A percentile compares a stretch with the other conserved stretches of the same genome.
phyloP scores from a whole-genome alignment of 2,888 invertebrate genomes.

The Catocala sponsa region DNA sequence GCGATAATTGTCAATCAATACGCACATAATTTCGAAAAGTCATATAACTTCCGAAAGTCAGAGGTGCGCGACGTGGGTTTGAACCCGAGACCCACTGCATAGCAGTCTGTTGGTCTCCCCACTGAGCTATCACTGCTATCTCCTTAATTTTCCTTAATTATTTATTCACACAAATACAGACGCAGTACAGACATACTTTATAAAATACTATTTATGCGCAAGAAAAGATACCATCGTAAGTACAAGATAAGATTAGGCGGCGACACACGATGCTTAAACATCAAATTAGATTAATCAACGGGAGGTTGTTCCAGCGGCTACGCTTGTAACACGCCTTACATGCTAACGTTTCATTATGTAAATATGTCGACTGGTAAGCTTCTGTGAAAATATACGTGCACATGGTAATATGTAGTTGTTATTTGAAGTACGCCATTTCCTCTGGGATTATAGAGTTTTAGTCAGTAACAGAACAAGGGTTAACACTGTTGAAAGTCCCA shows the following conservation, averaged over 20 bases:
- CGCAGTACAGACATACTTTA: too few species aligned
- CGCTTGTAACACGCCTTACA: slow-evolving; percentile 17
- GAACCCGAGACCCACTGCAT: too few species aligned
- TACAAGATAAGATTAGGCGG: slow-evolving; percentile 32
- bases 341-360: slow-evolving; percentile 11
- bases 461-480: background rate
- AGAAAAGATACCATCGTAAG: slow-evolving; percentile 23
- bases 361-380: slow-evolving; percentile 11
- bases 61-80: too few species aligned
- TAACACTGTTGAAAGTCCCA: background rate
- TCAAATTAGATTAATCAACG: slow-evolving; percentile 33
- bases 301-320: slow-evolving; percentile 17
- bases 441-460: slow-evolving; percentile 5
- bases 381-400: slow-evolving; percentile 8
- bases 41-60: too few species aligned
- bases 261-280: slow-evolving; percentile 17
- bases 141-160: too few species aligned
- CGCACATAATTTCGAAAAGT: too few species aligned
- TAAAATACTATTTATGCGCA: slow-evolving; percentile 5
- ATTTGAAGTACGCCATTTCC: slow-evolving; percentile 5
- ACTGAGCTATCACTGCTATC: too few species aligned
- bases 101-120: too few species aligned
- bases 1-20: too few species aligned
- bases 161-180: too few species aligned
- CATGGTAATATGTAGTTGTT: slow-evolving; percentile 1